Conservation (phyloP, 2,888 invertebrate species). For the Andricus quercusramuli region DNA sequence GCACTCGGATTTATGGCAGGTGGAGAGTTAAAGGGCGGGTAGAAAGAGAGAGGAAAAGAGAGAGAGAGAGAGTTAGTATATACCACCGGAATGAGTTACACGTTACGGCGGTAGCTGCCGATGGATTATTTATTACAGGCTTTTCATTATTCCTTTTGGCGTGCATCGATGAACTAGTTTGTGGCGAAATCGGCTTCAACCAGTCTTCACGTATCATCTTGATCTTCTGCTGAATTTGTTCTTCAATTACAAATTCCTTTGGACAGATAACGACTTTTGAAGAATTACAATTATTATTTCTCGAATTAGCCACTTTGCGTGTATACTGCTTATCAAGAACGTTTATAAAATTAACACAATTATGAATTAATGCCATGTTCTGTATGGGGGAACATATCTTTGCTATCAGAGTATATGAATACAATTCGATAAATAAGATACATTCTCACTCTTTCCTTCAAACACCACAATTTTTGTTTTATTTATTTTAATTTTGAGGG, state of each 20-base stretch:
- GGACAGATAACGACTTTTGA: background rate
- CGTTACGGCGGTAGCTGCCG: slow-evolving; percentile 75
- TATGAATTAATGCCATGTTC: background rate
- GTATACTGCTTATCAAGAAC: background rate
- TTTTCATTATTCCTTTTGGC: slow-evolving; percentile 76
- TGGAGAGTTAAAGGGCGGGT: slow-evolving; percentile 61
- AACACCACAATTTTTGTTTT: no score
- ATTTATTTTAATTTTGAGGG: no score
- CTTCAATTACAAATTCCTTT: slow-evolving; percentile 4
- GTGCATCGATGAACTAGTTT: slow-evolving; percentile 18
- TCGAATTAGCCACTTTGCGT: background rate
- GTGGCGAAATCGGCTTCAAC: slow-evolving; percentile 6
- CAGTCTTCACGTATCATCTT: slow-evolving; percentile 10
- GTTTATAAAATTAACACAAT: background rate
- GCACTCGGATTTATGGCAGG: slow-evolving; percentile 77
- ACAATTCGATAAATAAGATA: no score
- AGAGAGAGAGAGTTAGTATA: slow-evolving; percentile 46
- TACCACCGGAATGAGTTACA: slow-evolving; percentile 75
- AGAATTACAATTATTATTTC: background rate
- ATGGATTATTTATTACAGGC: slow-evolving; percentile 77
- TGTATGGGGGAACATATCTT: background rate
- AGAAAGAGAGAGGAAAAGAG: slow-evolving; percentile 54
- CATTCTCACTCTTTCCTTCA: no score
- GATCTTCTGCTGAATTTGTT: slow-evolving; percentile 1
- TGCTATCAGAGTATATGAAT: background rate